These are phyloP conservation scores for Melanerpes formicivorus DNA, from an alignment of 2,113 vertebrate species.

Conservation along the genomic window DNA sequence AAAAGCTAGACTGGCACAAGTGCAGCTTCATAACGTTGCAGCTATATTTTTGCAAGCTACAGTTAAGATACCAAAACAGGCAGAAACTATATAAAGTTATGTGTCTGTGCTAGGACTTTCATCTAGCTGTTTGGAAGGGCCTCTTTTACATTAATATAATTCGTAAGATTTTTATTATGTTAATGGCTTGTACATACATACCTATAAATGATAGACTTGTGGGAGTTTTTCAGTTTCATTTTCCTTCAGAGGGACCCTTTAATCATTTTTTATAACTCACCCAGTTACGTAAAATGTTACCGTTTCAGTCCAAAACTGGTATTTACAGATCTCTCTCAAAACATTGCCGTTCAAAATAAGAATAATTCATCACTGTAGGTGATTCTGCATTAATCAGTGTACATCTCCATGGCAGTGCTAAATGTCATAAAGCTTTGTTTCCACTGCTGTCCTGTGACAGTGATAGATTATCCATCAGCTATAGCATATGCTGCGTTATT, in stretches of 20 bases:
- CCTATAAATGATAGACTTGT: constrained; percentile 21
- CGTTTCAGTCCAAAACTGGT: background rate
- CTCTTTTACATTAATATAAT: constrained; percentile 39
- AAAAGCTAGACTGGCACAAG: constrained; percentile 83
- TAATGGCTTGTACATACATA: constrained; percentile 47
- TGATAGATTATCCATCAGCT: constrained; percentile 65
- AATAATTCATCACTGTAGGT: background rate
- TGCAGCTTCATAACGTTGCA: constrained; percentile 81
- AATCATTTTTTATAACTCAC: constrained; percentile 2
- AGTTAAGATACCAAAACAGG: constrained; percentile 74
- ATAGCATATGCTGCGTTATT: constrained; percentile 65
- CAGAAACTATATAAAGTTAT: constrained; percentile 60
- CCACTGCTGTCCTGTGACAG: constrained; percentile 61
- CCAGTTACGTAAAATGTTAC: background rate
- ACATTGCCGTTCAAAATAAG: background rate
- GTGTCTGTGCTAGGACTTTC: constrained; percentile 53
- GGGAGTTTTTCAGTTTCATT: constrained; percentile 23
- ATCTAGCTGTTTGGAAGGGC: constrained; percentile 51
- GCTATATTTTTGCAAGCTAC: constrained; percentile 76
- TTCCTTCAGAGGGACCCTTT: constrained; percentile 1
- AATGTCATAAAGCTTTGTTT: constrained; percentile 64
- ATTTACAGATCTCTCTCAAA: background rate
- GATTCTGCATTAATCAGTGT: constrained; percentile 20
- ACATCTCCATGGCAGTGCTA: constrained; percentile 38
- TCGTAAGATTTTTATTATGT: constrained; percentile 61